Evolutionary conservation across 2,888 invertebrate species (phyloP), one percentile per base, ranked within the genome.

Genomic region (Bugulina stolonifera): DNA sequence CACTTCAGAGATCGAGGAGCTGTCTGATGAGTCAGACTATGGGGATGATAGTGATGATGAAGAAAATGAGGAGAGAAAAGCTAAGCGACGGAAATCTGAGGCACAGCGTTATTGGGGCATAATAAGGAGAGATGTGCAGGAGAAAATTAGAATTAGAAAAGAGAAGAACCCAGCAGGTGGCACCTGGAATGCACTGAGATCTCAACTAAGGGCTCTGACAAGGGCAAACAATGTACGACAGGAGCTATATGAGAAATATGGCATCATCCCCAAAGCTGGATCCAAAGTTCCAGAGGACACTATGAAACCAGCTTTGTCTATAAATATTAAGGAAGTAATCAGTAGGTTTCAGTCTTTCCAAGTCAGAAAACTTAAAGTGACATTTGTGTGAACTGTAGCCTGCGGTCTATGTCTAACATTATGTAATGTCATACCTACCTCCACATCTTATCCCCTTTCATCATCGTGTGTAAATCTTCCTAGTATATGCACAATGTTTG

Each of bases 61-160:
- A 64, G 64, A 64, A 32, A 64, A n/a, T 27, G 32, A 64, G n/a
- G 64, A 64, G 32, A 64, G 27, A 34, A 27, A 34, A 32, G 25
- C 14, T 14, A 64, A 14, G 5, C 25, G 34, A 32, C 32, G 22
- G 32, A 64, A 64, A 64, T 5, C 29, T 32, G 64, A 27, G 52
- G 70, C 70, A 2, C 23, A 29, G 3, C 18, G 52, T 14, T 54
- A 70, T 54, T 70, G 70, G 70, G 43, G 52, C 22, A 54, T 70
- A 5, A 54, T 70, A 5, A 35, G 70, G 14, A 35, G 70, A 2
- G 52, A 70, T 32, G 70, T 70, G 2, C 52, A 70, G 18, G 70
- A 70, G 29, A 70, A 29, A 25, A 70, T 70, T 5, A 43, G 70
- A 43, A 70, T 54, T 10, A n/a, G 70, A 54, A 70, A 70, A 54